phyloP scores from a whole-genome alignment of 1,140 invertebrate species.

The Chironomus striatipennis region DNA sequence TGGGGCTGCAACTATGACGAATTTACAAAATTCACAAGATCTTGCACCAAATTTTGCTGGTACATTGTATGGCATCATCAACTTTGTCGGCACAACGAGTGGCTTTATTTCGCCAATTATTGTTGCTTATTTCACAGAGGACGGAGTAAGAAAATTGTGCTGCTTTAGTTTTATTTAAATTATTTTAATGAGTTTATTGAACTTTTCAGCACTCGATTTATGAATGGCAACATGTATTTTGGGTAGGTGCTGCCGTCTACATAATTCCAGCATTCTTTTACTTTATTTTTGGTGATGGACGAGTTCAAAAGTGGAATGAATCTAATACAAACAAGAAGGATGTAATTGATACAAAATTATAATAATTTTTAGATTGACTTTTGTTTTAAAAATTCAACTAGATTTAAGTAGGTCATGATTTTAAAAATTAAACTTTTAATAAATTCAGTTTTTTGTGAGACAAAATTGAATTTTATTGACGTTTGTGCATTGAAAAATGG shows the following conservation, averaged over 20 bases:
- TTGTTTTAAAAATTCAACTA: background rate
- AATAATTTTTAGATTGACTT: background rate
- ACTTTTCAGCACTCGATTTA: constrained; percentile 45
- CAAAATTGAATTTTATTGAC: background rate
- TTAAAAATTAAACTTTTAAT: background rate
- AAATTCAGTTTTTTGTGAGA: background rate
- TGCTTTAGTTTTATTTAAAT: background rate
- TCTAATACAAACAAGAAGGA: constrained; percentile 17
- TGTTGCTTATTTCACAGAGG: constrained; percentile 43
- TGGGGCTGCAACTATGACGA: constrained; percentile 69
- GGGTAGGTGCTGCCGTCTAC: constrained; percentile 46
- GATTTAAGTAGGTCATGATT: background rate
- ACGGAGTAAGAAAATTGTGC: constrained; percentile 38
- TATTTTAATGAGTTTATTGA: constrained; percentile 24
- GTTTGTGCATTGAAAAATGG: background rate
- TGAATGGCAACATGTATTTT: constrained; percentile 53
- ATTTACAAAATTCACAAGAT: constrained; percentile 71
- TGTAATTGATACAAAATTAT: background rate
- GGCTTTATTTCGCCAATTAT: constrained; percentile 47
- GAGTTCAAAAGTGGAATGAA: constrained; percentile 43
- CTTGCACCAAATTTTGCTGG: constrained; percentile 58
- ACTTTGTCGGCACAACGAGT: constrained; percentile 46
- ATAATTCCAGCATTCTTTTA: constrained; percentile 45
- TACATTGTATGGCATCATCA: constrained; percentile 47
- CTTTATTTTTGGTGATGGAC: constrained; percentile 41